These are phyloP conservation scores for Elachura formosa DNA, from an alignment of 2,113 vertebrate species.

Conservation along the genomic window DNA sequence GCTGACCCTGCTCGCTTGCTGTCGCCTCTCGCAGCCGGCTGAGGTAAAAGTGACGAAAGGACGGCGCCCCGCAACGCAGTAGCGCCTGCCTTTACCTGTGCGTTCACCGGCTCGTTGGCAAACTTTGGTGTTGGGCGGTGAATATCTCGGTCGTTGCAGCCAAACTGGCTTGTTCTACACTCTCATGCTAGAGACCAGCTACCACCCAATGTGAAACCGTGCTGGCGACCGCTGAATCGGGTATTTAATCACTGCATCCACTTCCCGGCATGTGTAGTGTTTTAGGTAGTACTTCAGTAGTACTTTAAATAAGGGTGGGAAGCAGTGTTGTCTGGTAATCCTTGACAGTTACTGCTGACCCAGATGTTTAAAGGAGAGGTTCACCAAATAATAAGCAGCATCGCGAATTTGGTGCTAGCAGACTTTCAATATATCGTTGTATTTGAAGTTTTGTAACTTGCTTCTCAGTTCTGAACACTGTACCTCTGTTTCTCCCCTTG, in stretches of 20 bases:
- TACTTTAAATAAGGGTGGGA: background rate
- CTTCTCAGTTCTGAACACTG: background rate
- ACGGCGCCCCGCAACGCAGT: background rate
- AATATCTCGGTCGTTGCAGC: background rate
- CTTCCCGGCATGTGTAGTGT: background rate
- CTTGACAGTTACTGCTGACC: background rate
- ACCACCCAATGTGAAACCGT: background rate
- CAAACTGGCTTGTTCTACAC: background rate
- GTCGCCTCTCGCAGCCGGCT: background rate
- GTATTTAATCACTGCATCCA: background rate
- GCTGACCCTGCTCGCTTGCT: background rate
- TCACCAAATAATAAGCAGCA: background rate
- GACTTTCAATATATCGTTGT: background rate
- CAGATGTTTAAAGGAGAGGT: background rate
- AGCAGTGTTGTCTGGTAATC: background rate
- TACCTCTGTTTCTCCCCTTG: background rate
- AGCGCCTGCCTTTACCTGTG: background rate
- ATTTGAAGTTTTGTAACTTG: background rate
- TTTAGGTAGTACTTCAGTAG: background rate
- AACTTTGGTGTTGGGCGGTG: background rate
- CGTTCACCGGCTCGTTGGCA: background rate
- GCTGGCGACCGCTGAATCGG: background rate
- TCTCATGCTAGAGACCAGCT: background rate
- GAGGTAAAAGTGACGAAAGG: background rate
- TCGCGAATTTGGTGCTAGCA: background rate